Evolutionary conservation across 2,888 invertebrate species (phyloP).

Genomic region (Brachyptera putata): DNA sequence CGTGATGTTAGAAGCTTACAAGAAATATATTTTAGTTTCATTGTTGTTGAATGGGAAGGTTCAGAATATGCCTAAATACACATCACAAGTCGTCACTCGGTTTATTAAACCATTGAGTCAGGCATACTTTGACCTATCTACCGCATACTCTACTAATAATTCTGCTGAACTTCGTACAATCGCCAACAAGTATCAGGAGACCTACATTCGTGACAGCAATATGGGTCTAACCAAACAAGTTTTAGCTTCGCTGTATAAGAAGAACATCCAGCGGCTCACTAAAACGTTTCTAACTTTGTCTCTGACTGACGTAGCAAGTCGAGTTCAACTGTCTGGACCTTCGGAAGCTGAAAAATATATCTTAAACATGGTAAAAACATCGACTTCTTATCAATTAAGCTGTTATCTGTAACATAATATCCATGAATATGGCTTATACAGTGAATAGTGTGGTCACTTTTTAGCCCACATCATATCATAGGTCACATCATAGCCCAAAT

Average conservation of each 20-base stretch:
- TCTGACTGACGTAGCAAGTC: constrained; percentile 80
- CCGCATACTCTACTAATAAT: constrained; percentile 72
- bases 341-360: constrained; percentile 90
- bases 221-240: constrained; percentile 65
- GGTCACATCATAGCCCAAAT: no score
- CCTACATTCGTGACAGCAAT: constrained; percentile 61
- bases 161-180: constrained; percentile 64
- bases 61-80: constrained; percentile 78
- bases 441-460: no score
- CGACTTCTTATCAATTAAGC: no score
- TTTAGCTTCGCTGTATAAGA: constrained; percentile 83
- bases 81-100: constrained; percentile 74
- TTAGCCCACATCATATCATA: no score
- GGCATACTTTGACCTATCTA: constrained; percentile 83
- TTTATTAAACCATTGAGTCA: constrained; percentile 81
- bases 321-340: constrained; percentile 81
- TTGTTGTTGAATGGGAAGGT: constrained; percentile 90
- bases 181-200: constrained; percentile 74
- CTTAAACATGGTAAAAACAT: constrained; percentile 89
- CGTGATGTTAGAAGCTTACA: constrained; percentile 96
- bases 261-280: constrained; percentile 93
- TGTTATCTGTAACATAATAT: no score
- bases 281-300: constrained; percentile 91
- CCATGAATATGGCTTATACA: no score
- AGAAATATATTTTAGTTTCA: constrained; percentile 91